Conservation (phyloP, 1,140 invertebrate genomes). For the Centruroides vittatus region DNA sequence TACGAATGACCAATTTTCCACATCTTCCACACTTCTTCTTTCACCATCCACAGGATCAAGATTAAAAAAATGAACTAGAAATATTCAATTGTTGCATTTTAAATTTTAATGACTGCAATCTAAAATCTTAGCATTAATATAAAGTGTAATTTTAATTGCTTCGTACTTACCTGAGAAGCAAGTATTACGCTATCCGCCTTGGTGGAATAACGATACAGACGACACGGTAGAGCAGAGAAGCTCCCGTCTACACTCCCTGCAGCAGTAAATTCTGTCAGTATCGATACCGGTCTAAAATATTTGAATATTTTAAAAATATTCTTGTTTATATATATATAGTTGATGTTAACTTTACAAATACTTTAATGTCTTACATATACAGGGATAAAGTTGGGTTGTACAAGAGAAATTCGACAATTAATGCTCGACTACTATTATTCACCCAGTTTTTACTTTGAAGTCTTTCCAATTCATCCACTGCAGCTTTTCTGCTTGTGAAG, state of each 20-base stretch:
- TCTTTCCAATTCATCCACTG: too few species aligned
- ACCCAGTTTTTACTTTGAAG: background rate
- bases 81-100: too few species aligned
- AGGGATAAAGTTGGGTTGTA: conserved; percentile 8
- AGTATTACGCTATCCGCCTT: too few species aligned
- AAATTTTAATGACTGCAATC: too few species aligned
- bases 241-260: background rate
- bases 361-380: background rate
- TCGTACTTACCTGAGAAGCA: too few species aligned
- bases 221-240: background rate
- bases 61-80: conserved; percentile 3
- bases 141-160: too few species aligned
- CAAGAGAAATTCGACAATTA: conserved; percentile 4
- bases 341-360: background rate
- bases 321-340: too few species aligned
- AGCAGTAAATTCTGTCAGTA: background rate
- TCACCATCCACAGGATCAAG: background rate
- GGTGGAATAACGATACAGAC: background rate
- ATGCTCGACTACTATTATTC: background rate
- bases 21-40: conserved; percentile 4
- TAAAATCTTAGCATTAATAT: too few species aligned
- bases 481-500: too few species aligned
- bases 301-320: background rate
- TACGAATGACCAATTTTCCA: background rate
- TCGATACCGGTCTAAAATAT: background rate